phyloP scores from a whole-genome alignment of 2,113 vertebrate species.

The Istiophorus platypterus region DNA sequence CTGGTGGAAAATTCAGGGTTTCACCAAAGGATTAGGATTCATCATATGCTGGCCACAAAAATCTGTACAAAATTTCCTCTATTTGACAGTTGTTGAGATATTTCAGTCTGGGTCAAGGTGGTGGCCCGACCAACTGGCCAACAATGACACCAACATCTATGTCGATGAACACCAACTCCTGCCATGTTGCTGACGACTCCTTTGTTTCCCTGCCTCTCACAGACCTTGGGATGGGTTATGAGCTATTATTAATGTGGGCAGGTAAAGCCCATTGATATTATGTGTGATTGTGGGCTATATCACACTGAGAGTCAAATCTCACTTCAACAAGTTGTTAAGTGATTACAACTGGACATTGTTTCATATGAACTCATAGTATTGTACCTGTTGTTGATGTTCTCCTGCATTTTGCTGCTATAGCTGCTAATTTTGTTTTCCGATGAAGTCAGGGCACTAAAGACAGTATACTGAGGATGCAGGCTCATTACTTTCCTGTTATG shows the following conservation, averaged over 20 bases:
- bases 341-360: neutral
- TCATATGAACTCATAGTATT: neutral
- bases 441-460: conserved; percentile 15
- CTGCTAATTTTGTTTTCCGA: neutral
- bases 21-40: no score
- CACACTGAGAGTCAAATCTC: neutral
- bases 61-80: no score
- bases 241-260: neutral
- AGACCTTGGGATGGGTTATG: neutral
- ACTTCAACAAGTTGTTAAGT: neutral
- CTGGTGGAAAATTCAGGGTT: no score
- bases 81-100: no score
- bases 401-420: neutral
- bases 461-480: neutral
- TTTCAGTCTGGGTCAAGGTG: no score
- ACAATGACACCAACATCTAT: no score
- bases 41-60: no score
- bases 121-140: no score
- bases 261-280: neutral
- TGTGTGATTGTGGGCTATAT: neutral
- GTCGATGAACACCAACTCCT: no score
- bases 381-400: neutral
- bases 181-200: neutral
- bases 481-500: conserved; percentile 19
- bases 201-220: neutral